These are phyloP conservation scores for Tamias sibiricus DNA, from an alignment of 2,113 vertebrate species.

Conservation along the genomic window DNA sequence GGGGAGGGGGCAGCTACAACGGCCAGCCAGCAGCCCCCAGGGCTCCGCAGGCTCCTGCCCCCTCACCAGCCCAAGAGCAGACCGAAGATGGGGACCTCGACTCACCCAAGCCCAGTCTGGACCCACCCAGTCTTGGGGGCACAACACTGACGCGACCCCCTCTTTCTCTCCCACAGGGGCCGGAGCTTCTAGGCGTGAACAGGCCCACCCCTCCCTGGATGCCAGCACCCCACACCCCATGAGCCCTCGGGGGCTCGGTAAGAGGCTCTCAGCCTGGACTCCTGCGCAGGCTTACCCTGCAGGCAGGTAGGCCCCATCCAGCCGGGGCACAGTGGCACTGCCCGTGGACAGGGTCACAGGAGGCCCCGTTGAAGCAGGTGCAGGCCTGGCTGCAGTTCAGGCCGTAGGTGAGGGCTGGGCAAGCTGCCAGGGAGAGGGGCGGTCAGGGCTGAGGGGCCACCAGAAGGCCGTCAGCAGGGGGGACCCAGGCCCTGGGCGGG, in stretches of 20 bases:
- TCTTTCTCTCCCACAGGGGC: not conserved
- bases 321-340: constrained; percentile 90
- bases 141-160: not conserved
- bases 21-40: not conserved
- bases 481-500: too few relatives aligned
- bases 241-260: accelerated
- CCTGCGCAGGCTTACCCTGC: constrained; percentile 85
- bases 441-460: accelerated
- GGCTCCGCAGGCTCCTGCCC: accelerated
- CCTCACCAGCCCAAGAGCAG: not conserved
- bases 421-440: constrained; percentile 84
- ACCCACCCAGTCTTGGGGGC: not conserved
- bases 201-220: not conserved
- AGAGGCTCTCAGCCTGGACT: not conserved
- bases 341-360: constrained; percentile 90
- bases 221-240: accelerated
- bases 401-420: constrained; percentile 89
- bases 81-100: too few relatives aligned
- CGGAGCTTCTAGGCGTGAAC: not conserved
- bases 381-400: constrained; percentile 92
- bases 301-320: constrained; percentile 93
- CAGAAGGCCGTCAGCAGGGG: accelerated
- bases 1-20: not conserved
- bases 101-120: not conserved
- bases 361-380: constrained; percentile 89